A percentile compares a stretch with the other conserved stretches of the same genome.
phyloP scores from a whole-genome alignment of 2,113 vertebrate genomes.

The Erinaceus europaeus region DNA sequence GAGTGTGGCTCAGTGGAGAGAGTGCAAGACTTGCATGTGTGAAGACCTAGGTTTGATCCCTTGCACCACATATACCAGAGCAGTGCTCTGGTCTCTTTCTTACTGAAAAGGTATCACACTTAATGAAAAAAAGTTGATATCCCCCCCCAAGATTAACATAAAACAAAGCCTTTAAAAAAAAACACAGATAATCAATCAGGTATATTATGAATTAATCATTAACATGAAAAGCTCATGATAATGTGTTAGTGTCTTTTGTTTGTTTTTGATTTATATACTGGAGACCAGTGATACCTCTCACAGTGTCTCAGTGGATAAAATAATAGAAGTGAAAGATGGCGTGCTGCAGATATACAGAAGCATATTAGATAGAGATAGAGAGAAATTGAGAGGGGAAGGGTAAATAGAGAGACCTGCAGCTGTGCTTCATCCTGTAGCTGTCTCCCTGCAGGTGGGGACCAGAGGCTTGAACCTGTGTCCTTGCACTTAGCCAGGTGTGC shows the following conservation, averaged over 20 bases:
- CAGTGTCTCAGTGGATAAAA: not conserved
- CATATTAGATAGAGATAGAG: too few species aligned
- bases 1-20: too few species aligned
- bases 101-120: not conserved
- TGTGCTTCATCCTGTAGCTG: too few species aligned
- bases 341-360: too few species aligned
- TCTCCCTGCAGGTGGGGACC: too few species aligned
- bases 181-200: not conserved
- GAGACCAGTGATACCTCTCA: not conserved
- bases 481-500: too few species aligned
- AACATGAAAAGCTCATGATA: not conserved
- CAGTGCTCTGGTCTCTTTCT: too few species aligned
- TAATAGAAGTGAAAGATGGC: not conserved
- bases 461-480: too few species aligned
- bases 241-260: not conserved
- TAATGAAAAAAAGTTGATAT: not conserved
- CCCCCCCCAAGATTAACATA: not conserved
- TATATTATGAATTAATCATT: not conserved
- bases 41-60: too few species aligned
- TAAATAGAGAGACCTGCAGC: too few species aligned
- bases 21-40: too few species aligned
- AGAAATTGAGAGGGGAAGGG: not conserved
- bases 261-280: not conserved
- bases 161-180: not conserved
- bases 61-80: too few species aligned